A percentile compares a stretch with the other conserved stretches of the same genome.
phyloP scores from a whole-genome alignment of 2,113 vertebrate genomes.

The Siniperca chuatsi region DNA sequence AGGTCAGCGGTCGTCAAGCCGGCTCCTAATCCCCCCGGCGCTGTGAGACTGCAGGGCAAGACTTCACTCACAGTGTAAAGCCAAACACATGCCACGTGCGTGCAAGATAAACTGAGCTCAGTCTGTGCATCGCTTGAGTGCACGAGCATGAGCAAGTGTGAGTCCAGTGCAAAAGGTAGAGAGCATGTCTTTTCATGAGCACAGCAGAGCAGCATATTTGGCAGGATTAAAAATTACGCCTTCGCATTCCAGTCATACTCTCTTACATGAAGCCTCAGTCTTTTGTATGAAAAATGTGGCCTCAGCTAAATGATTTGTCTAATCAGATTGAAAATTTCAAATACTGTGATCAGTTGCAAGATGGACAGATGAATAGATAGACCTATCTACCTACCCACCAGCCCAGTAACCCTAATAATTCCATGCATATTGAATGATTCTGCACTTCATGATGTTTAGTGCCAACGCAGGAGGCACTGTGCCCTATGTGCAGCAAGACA shows the following conservation, averaged over 20 bases:
- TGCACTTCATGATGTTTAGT: not conserved
- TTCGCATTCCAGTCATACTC: not conserved
- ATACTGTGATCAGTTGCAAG: not conserved
- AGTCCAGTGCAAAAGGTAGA: conserved; percentile 4
- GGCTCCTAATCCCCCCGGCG: conserved; percentile 60
- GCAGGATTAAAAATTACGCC: conserved; percentile 19
- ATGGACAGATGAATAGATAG: not conserved
- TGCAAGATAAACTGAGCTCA: conserved; percentile 10
- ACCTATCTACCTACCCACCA: not conserved
- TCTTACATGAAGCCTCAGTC: not conserved
- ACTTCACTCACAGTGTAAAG: conserved; percentile 59
- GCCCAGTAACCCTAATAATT: not conserved
- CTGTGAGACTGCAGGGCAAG: conserved; percentile 53
- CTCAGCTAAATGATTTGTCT: not conserved
- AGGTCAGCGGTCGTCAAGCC: conserved; percentile 67
- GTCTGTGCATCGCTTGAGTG: not conserved
- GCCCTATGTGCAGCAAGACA: not conserved
- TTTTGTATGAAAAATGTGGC: not conserved
- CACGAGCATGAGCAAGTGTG: not conserved
- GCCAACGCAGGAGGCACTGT: too few relatives aligned
- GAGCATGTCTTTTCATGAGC: conserved; percentile 20
- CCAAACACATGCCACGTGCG: conserved; percentile 42
- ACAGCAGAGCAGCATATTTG: conserved; percentile 20
- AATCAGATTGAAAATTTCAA: not conserved
- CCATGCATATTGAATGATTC: not conserved